Percentiles rank a stretch among this genome's conserved stretches.
phyloP scores from a whole-genome alignment of 2,888 invertebrate genomes.

The Eurytoma californica region DNA sequence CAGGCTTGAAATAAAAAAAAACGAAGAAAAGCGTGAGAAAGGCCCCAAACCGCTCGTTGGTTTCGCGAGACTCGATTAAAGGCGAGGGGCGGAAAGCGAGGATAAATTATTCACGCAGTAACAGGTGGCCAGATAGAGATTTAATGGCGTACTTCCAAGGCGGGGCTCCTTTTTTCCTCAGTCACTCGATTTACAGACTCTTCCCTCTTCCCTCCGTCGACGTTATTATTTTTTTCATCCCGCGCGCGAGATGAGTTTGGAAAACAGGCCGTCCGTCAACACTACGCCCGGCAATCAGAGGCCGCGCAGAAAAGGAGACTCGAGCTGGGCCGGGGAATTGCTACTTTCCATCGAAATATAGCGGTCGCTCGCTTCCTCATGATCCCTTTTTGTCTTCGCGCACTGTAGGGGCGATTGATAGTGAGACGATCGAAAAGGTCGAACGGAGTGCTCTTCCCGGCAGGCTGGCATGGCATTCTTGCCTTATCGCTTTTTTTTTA shows the following conservation, averaged over 20 bases:
- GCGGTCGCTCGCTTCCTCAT: not conserved
- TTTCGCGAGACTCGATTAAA: not conserved
- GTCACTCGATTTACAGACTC: no score
- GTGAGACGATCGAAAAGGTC: not conserved
- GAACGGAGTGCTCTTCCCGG: not conserved
- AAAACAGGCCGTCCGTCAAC: conserved; percentile 30
- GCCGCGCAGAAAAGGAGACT: not conserved
- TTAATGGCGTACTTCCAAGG: conserved; percentile 38
- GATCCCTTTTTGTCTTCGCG: not conserved
- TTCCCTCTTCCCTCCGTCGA: no score
- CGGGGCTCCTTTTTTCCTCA: not conserved
- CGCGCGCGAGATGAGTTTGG: conserved; percentile 26
- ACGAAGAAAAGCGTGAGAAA: not conserved
- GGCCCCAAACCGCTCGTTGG: not conserved
- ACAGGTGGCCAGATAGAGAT: conserved; percentile 50
- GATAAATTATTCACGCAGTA: conserved; percentile 39
- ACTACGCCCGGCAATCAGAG: conserved; percentile 14
- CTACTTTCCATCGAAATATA: not conserved
- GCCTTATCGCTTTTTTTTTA: not conserved
- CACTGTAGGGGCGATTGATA: conserved; percentile 18
- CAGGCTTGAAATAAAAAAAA: not conserved
- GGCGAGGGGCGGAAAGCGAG: not conserved
- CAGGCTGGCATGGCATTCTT: not conserved
- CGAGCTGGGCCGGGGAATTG: not conserved
- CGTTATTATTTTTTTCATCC: conserved; percentile 23